Base-by-base conservation (phyloP, 30 jellyfish, hydroid and myxozoan species). In the Aurelia sp. region DNA sequence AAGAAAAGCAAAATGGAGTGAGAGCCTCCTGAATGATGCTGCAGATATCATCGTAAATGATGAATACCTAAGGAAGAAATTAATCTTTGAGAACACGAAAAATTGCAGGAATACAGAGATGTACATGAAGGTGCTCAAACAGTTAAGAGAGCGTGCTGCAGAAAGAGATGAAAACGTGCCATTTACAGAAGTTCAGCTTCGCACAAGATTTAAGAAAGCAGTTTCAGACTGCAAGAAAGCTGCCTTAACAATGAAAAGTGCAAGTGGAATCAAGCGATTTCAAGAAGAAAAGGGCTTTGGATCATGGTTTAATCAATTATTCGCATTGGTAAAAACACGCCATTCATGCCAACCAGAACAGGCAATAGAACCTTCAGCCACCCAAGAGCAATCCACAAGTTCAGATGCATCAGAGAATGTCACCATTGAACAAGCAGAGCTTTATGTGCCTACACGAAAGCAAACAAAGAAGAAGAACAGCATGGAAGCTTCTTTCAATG, bases 341-440 rank as follows among this genome's bases (percentile, higher is more conserved):
- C 85, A 80, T 19, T 80, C 90, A 13, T 80, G 90, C 47, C 84
- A 80, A 24, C 90, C 90, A 44, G 86, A 82, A 21, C 91, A 82
- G 86, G 85, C 86, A n/a, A 66, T 82, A 8, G 91, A 82, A 64
- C 86, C 84, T 13, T 63, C 72, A 21, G 69, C 90, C 21, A 47
- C 31, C 60, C 55, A 7, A 35, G 70, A 53, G 38, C 50, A 57
- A n/a, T 76, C 87, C 22, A 51, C 87, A 76, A 30, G 61, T 41
- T 62, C 75, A 18, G 52, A 62, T 57, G 47, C 59, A 13, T 38
- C 76, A 22, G 76, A 55, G 61, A 12, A 15, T 21, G n/a, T 5
- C 13, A 18, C 52, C 35, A 30, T 10, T 44, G 21, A 31, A 69
- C 17, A 10, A 55, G 60, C 33, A 27, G 57, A 31, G 61, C 76